phyloP scores from a whole-genome alignment of 37 sponge, comb jelly and placozoan genomes.

The Dysidea cf. avara region DNA sequence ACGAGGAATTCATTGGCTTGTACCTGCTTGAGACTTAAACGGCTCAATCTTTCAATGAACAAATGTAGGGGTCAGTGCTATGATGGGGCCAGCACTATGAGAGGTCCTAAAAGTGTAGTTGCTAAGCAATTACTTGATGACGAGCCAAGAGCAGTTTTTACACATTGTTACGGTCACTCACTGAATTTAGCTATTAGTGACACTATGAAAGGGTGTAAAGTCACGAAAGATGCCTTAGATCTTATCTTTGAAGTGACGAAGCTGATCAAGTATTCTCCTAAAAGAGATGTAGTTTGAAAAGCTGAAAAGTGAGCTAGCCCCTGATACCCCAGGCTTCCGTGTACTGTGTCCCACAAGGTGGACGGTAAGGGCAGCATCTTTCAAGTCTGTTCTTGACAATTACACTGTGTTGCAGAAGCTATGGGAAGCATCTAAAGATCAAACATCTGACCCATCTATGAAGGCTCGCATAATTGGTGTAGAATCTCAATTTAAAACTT shows the following conservation, averaged over 20 bases:
- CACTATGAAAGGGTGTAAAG: conserved; percentile 49
- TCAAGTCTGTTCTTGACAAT: conserved; percentile 11
- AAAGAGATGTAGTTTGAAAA: too few relatives aligned
- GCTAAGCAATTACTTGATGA: conserved; percentile 10
- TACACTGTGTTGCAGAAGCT: conserved; percentile 26
- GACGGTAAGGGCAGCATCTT: conserved; percentile 17
- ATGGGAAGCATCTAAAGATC: conserved; percentile 2
- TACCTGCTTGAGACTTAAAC: conserved; percentile 27
- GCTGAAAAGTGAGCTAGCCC: too few relatives aligned
- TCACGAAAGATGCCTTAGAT: conserved; percentile 65
- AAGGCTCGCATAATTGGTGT: conserved; percentile 20
- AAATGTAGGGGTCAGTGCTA: conserved; percentile 70
- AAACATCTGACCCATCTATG: conserved; percentile 1
- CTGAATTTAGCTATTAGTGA: conserved; percentile 46
- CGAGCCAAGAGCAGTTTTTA: conserved; percentile 59
- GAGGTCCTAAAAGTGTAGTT: conserved; percentile 44
- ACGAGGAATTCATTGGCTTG: conserved; percentile 40
- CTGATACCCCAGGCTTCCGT: too few relatives aligned
- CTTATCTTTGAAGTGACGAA: conserved; percentile 54
- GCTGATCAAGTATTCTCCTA: conserved; percentile 51
- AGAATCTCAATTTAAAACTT: conserved; percentile 18
- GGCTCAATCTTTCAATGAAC: conserved; percentile 41
- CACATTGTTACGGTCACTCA: conserved; percentile 66
- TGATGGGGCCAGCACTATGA: conserved; percentile 54
- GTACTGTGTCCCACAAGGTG: too few relatives aligned